Base-by-base conservation (phyloP, 2,888 invertebrate genomes). In the Ganaspis brasiliensis region DNA sequence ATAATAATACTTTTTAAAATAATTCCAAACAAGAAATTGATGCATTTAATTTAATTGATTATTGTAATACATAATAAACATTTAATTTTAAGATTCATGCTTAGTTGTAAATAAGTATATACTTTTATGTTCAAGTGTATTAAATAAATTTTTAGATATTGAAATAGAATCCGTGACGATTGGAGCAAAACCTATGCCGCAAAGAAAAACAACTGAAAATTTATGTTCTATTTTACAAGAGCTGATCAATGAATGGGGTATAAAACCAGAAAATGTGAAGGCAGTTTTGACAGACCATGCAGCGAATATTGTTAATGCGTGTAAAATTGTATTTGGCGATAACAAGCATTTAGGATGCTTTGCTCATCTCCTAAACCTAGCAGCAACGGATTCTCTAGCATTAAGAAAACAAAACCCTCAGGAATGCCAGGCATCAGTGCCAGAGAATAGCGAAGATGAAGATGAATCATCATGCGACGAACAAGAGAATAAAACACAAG, bases 301-400 rank as follows among this genome's bases (percentile, higher is more conserved):
- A 8, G 1, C 63, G 10, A 26, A 63, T 24, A 63, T 55, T 55
- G 72, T 72, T 1, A 10, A 12, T 16, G 72, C 55, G 3, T 31
- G 35, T 19, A 72, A 72, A 19, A 2, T 16, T 10, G 72, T 56
- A 5, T 72, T 72, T 49, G 72, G 72, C 35, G n/a, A n/a, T 14
- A 31, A 16, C 55, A 72, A 72, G 37, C 72, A 72, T 56, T 9
- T 72, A 1, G 1, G 5, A 2, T 72, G 52, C 21, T 72, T 52
- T 49, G 40, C 26, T 5, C 35, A 45, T n/a, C 6, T 6, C 2
- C 2, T 31, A 4, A 31, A 31, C 6, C 2, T 31, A 2, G 45
- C n/a, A 14, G 45, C 45, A 45, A 4, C 12, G n/a, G n/a, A 45
- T 45, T 45, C 45, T n/a, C 14, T 45, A 12, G 14, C 10, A 14